phyloP scores from a whole-genome alignment of 2,113 vertebrate species.

The Podarcis muralis region DNA sequence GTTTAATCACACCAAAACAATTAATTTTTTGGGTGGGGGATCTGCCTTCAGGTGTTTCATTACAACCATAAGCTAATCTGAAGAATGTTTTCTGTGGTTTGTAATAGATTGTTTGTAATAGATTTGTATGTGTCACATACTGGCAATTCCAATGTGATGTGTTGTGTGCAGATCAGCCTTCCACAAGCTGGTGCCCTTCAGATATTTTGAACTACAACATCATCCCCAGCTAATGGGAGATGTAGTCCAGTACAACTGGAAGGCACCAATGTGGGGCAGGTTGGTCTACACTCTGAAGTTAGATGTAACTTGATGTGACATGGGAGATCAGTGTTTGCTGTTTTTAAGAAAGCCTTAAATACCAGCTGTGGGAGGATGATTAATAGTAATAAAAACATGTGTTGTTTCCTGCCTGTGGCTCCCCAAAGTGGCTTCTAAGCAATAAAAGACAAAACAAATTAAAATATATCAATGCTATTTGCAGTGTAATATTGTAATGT shows the following conservation, averaged over 20 bases:
- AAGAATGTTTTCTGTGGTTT: not conserved
- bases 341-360: not conserved
- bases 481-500: constrained; percentile 63
- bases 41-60: too few relatives aligned
- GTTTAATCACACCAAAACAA: too few relatives aligned
- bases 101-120: not conserved
- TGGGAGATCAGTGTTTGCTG: not conserved
- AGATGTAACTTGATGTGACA: not conserved
- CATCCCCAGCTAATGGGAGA: too few relatives aligned
- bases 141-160: not conserved
- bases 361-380: not conserved
- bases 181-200: not conserved
- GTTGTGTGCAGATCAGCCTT: not conserved
- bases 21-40: too few relatives aligned
- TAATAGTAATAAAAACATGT: too few relatives aligned
- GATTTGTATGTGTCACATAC: not conserved
- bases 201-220: too few relatives aligned
- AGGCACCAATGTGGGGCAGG: not conserved
- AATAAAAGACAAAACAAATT: not conserved
- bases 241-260: not conserved
- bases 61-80: not conserved
- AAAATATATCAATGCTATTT: constrained; percentile 47
- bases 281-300: not conserved
- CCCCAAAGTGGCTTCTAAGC: not conserved
- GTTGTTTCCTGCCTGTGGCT: not conserved